A percentile compares a stretch with the other conserved stretches of the same genome.
These are phyloP conservation scores for Dipodomys merriami DNA, from an alignment of 2,113 vertebrate genomes.

Conservation along the genomic window DNA sequence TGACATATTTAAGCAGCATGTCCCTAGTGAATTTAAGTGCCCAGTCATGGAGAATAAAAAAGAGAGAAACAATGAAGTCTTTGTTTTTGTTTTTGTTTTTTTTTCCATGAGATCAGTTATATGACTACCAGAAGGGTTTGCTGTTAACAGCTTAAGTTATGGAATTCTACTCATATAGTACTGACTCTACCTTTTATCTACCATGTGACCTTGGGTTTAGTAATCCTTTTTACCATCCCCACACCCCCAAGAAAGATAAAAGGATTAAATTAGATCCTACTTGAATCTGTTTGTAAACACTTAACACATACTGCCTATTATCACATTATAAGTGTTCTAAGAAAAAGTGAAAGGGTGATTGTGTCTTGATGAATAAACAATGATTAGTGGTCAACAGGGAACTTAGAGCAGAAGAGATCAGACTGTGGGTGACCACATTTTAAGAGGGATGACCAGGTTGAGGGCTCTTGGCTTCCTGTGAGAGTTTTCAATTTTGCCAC, in stretches of 20 bases:
- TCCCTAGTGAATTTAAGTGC: not conserved
- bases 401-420: not conserved
- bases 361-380: not conserved
- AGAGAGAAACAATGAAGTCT: not conserved
- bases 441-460: not conserved
- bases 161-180: not conserved
- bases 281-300: not conserved
- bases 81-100: not conserved
- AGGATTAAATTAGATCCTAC: not conserved
- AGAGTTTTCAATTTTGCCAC: not conserved
- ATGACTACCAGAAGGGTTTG: not conserved
- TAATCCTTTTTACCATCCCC: not conserved
- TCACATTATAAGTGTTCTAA: not conserved
- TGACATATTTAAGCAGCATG: not conserved
- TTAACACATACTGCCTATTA: not conserved
- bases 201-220: not conserved
- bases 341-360: not conserved
- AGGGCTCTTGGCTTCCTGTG: not conserved
- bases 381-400: not conserved
- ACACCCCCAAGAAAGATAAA: not conserved
- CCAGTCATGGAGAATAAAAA: not conserved
- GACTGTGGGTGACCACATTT: not conserved
- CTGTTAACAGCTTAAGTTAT: not conserved
- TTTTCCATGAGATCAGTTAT: not conserved
- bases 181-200: not conserved